Conservation (phyloP, 2,888 invertebrate species). For the Sphinx pinastri region DNA sequence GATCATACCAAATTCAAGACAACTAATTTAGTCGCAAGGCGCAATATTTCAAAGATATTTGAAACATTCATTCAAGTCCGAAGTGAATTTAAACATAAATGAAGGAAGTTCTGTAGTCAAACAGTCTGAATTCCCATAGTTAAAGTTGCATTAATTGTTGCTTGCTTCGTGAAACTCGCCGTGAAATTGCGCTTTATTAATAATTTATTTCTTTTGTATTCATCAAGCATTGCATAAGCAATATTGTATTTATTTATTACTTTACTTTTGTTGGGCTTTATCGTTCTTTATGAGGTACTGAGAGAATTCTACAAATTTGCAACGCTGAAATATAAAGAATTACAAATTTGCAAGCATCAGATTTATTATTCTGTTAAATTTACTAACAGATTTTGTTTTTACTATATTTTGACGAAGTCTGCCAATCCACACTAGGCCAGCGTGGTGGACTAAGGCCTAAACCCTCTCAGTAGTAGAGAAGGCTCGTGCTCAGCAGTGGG, state of each 20-base stretch:
- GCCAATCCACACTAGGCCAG: no score
- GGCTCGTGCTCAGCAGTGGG: no score
- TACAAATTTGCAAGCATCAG: no score
- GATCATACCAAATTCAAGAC: conserved; percentile 1
- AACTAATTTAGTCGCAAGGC: conserved; percentile 10
- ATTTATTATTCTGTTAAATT: no score
- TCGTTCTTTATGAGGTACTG: neutral
- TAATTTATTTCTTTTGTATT: conserved; percentile 19
- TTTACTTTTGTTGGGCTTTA: neutral
- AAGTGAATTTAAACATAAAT: conserved; percentile 51
- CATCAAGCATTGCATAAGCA: conserved; percentile 18
- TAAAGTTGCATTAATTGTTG: conserved; percentile 53
- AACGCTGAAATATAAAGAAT: no score
- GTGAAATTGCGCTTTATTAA: conserved; percentile 19
- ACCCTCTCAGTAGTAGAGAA: no score
- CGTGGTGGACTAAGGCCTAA: no score
- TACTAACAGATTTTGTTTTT: no score
- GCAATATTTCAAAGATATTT: conserved; percentile 28
- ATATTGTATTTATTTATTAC: conserved; percentile 7
- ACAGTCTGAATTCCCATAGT: conserved; percentile 48
- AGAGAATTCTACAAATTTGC: no score
- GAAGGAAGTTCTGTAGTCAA: conserved; percentile 45
- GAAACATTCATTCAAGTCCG: conserved; percentile 46
- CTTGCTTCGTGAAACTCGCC: conserved; percentile 29
- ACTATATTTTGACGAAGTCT: no score